A percentile compares a stretch with the other conserved stretches of the same genome.
Evolutionary conservation across 2,888 invertebrate genomes (phyloP).

Genomic region (Parascotia fuliginaria): DNA sequence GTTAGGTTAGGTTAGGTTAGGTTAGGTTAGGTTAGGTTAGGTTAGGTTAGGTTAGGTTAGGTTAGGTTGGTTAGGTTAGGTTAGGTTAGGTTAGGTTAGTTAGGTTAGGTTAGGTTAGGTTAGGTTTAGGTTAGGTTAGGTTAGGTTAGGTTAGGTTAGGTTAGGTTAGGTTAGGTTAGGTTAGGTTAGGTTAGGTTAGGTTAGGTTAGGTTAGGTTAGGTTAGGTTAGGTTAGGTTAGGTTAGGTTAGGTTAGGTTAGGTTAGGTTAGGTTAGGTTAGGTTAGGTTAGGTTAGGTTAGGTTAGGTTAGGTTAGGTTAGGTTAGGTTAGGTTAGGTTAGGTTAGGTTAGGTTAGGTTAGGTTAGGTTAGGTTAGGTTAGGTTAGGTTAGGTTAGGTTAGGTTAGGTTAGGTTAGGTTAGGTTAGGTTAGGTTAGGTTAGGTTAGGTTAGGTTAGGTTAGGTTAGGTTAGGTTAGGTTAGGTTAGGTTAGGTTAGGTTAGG

Average conservation of each 20-base stretch:
- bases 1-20: slow-evolving; percentile 7
- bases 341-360: slow-evolving; percentile 26
- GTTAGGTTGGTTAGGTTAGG: too few relatives aligned
- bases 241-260: slow-evolving; percentile 24
- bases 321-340: slow-evolving; percentile 30
- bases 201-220: slow-evolving; percentile 29
- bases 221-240: slow-evolving; percentile 28
- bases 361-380: slow-evolving; percentile 26
- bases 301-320: slow-evolving; percentile 30
- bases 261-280: slow-evolving; percentile 28
- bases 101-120: slow-evolving; percentile 25
- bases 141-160: slow-evolving; percentile 23
- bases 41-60: slow-evolving; percentile 1
- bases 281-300: slow-evolving; percentile 30
- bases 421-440: slow-evolving; percentile 15
- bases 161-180: slow-evolving; percentile 22
- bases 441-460: too few relatives aligned
- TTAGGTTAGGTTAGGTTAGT: slow-evolving; percentile 9
- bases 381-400: slow-evolving; percentile 25
- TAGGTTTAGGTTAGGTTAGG: too few relatives aligned
- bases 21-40: slow-evolving; percentile 7
- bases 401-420: slow-evolving; percentile 22
- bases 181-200: slow-evolving; percentile 22
- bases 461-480: too few relatives aligned
- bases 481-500: too few relatives aligned